Base-by-base conservation (phyloP, 2,797 vertebrate species). In the Sebastes ruberrimus region DNA sequence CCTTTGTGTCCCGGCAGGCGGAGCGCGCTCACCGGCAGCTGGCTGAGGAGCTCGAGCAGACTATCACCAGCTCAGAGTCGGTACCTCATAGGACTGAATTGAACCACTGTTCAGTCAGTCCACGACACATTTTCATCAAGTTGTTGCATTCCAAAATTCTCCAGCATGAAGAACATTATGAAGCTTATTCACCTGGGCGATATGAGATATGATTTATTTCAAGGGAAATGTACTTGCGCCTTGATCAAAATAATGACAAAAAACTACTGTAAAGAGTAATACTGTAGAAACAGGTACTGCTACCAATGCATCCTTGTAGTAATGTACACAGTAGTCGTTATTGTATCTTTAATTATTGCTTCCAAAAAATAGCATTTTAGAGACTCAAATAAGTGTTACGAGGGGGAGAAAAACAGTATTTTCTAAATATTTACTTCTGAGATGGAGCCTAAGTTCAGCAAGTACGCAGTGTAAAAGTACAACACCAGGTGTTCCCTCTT, bases 21-120 rank as follows among this genome's bases (percentile, higher is more conserved):
- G 94, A 95, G 81, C 87, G 71, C 10, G 85, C 94, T 61, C 95
- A 96, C 68, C 82, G 89, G 63, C 93, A 97, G 72, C 91, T 99
- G 52, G 83, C 94, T 25, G 89, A 87, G 72, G 95, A 92, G 7
- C 79, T 97, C 30, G 75, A 89, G 81, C 95, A 97, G 59, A 94
- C 95, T 2, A 89, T 96, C 82, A 94, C 68, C 61, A 96, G 95
- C 88, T 93, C 95, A 69, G 95, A 96, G 97, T 98, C 78, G 95
- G 97, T 94, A 25, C 35, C n/a, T 63, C 7, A 13, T 23, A 27
- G 38, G 10, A 56, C 14, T 59, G 38, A 74, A 35, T 6, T 18
- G 1, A 33, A 20, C 25, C 11, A 0, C 3, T 38, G 11, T 10
- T 66, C 18, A 69, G 62, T 56, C 25, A 72, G 20, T 82, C 46